Base-by-base conservation (phyloP, 2,113 vertebrate species). In the Cyprinus carpio region DNA sequence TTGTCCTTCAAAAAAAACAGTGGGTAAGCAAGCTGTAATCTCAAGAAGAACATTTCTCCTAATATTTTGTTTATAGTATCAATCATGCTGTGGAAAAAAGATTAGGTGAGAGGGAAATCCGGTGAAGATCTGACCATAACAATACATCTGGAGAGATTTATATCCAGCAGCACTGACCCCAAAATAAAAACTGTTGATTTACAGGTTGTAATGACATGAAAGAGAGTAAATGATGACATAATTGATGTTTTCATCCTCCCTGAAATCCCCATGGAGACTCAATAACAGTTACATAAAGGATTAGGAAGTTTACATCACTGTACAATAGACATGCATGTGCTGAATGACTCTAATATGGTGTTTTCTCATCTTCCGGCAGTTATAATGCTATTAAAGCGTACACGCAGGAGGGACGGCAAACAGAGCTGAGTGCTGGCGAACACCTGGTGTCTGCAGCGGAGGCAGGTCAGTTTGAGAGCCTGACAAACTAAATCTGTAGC, bases 381-480 rank as follows among this genome's bases (percentile, higher is more conserved):
- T 97, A 97, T 85, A 96, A 95, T 91, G 96, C 95, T 76, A 96
- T 97, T 90, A 97, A 97, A 90, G 94, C 95, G 4, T 95, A 96
- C 85, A 97, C 91, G 87, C 96, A 95, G 83, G 96, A 97, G 56
- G 95, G 94, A 37, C 93, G 93, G 88, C 56, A 93, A 46, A 92
- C 94, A 75, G 93, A 76, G 62, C 94, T 97, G 67, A 93, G 92
- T 29, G 94, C 96, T 40, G 88, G 91, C 0, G 95, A 96, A 82
- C 96, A 96, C 89, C 94, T 97, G 0, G 82, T 96, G 60, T 97
- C 96, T 67, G 96, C 96, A 90, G 96, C 96, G 27, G 93, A 96
- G 87, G 96, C 96, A 82, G 96, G 96, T 97, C 87, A 95, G 96
- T 88, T 18, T 64, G 31, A 78, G 79, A 76, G 72, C 12, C 49